phyloP scores from a whole-genome alignment of 2,113 vertebrate genomes.

The Sorex araneus region DNA sequence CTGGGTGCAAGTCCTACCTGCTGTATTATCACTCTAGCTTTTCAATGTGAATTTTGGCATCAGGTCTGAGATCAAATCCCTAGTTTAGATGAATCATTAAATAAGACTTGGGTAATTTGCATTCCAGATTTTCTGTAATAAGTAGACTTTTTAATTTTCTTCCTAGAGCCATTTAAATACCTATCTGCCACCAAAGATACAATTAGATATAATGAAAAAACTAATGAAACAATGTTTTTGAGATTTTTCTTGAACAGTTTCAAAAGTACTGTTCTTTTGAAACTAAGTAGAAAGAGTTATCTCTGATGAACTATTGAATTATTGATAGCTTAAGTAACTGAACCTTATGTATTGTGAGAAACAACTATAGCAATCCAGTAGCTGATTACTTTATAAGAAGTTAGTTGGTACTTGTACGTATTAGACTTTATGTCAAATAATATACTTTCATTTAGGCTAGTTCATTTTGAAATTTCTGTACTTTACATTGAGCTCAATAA shows the following conservation, averaged over 20 bases:
- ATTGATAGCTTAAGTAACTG: neutral
- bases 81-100: neutral
- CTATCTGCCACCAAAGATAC: neutral
- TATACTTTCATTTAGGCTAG: neutral
- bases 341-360: neutral
- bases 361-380: neutral
- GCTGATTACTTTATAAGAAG: neutral
- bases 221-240: conserved; percentile 24
- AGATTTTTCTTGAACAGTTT: conserved; percentile 58
- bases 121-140: neutral
- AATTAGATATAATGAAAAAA: conserved; percentile 58
- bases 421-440: neutral
- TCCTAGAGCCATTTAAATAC: conserved; percentile 1
- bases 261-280: no score
- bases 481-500: neutral
- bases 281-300: neutral
- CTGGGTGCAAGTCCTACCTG: no score
- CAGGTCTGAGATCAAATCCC: neutral
- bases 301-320: conserved; percentile 11
- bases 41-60: neutral
- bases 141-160: neutral
- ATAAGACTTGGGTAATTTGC: neutral
- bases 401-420: neutral
- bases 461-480: conserved; percentile 50
- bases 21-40: no score